phyloP scores from a whole-genome alignment of 1,140 invertebrate genomes.

The Brachystomella parvula region DNA sequence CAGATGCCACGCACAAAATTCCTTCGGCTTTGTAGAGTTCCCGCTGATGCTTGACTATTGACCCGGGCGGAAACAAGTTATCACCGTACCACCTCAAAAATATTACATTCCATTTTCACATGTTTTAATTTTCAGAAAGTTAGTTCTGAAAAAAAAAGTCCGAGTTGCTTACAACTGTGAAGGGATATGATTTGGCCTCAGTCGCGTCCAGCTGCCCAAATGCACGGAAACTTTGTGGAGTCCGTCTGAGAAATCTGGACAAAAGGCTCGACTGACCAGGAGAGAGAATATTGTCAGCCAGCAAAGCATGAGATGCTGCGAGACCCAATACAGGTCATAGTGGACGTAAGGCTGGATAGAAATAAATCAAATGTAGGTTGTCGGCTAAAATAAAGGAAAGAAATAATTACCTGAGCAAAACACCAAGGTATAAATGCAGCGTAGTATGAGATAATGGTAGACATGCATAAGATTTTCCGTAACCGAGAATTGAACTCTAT shows the following conservation, averaged over 20 bases:
- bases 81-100: conserved; percentile 59
- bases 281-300: conserved; percentile 33
- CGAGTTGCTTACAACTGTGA: conserved; percentile 43
- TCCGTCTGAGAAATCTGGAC: conserved; percentile 67
- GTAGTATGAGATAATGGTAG: conserved; percentile 82
- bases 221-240: conserved; percentile 81
- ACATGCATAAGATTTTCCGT: conserved; percentile 83
- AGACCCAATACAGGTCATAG: conserved; percentile 75
- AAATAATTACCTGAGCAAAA: conserved; percentile 62
- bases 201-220: conserved; percentile 72
- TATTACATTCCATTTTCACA: conserved; percentile 4
- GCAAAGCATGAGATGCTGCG: conserved; percentile 59
- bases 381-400: too few relatives aligned
- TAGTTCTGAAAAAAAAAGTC: conserved; percentile 8
- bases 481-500: conserved; percentile 80
- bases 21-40: conserved; percentile 72
- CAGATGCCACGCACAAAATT: conserved; percentile 60
- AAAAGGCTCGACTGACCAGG: conserved; percentile 31
- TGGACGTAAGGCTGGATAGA: conserved; percentile 65
- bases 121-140: neutral
- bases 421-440: conserved; percentile 81
- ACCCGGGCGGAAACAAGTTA: conserved; percentile 66
- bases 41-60: conserved; percentile 67
- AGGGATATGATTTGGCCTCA: conserved; percentile 55
- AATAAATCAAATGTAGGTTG: conserved; percentile 32